Base-by-base conservation (phyloP, 35 echinoderm and acorn worm species). In the Apostichopus japonicus region DNA sequence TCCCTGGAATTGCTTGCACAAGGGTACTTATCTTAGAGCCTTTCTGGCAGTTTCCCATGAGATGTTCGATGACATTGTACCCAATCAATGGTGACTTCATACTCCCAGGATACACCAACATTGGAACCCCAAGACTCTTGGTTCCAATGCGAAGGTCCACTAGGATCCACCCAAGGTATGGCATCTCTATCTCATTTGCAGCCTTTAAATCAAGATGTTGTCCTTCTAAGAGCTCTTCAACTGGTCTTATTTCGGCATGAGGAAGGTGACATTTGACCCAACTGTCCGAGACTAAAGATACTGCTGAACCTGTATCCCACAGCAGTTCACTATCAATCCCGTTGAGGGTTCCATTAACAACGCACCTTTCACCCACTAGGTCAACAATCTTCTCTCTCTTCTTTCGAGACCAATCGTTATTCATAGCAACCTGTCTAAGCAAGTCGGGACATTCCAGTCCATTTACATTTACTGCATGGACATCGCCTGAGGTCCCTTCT, bases 241-340 rank as follows among this genome's bases (percentile, higher is more conserved):
- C 53, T 10, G 53, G 67, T 86, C 83, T 65, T 15, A 87, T 54
- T 10, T 17, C 77, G 0, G 17, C 23, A 82, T 53, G 15, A 44
- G 58, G 65, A 22, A 63, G 25, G 15, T 87, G 10, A n/a, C 54
- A 10, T 55, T 4, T 24, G 51, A 86, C 24, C 92, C 80, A 87
- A 7, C 54, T 73, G 6, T 75, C 81, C 10, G 90, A 94, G 15
- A 94, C 8, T 17, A 96, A 70, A 5, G 91, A 96, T 15, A 96
- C 95, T 19, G 94, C 90, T 9, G 95, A 57, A 15, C 93, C 95
- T 24, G 95, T 94, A 80, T 94, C 93, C 95, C 95, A 96, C 10
- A 96, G 65, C 10, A 73, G 90, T 4, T 44, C 21, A 14, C 56
- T 86, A 1, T 72, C 22, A 8, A 77, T 24, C 16, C 57, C 86